Evolutionary conservation across 2,888 invertebrate genomes (phyloP).

Genomic region (Folsomia candida): DNA sequence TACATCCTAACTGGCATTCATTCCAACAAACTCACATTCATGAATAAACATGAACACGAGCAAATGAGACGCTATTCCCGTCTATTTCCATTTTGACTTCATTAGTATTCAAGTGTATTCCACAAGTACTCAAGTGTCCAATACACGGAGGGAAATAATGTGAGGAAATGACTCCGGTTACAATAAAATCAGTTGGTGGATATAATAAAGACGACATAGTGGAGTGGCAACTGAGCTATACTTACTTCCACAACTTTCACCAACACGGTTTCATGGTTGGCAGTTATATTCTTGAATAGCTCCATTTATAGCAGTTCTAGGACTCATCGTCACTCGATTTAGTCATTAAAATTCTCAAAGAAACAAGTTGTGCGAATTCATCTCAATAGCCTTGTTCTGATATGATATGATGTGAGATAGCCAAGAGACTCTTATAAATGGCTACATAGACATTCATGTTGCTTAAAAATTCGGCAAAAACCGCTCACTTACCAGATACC

Average conservation of each 20-base stretch:
- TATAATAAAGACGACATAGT: not conserved
- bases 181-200: conserved; percentile 2
- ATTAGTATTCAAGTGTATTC: conserved; percentile 23
- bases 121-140: not conserved
- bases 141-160: not conserved
- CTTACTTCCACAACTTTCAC: not conserved
- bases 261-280: not conserved
- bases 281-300: not conserved
- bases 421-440: too few relatives aligned
- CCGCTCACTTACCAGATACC: conserved; percentile 97
- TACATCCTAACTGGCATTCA: not conserved
- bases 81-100: conserved; percentile 20
- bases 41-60: conserved; percentile 21
- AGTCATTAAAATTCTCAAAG: not conserved
- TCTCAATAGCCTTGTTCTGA: too few relatives aligned
- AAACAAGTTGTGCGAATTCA: too few relatives aligned
- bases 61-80: conserved; percentile 18
- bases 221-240: not conserved
- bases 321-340: not conserved
- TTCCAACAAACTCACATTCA: conserved; percentile 17
- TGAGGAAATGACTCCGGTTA: conserved; percentile 15
- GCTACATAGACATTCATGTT: too few relatives aligned
- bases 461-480: too few relatives aligned
- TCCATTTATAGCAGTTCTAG: not conserved
- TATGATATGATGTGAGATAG: too few relatives aligned